Conservation (phyloP, 2,113 vertebrate species). For the Canis aureus region DNA sequence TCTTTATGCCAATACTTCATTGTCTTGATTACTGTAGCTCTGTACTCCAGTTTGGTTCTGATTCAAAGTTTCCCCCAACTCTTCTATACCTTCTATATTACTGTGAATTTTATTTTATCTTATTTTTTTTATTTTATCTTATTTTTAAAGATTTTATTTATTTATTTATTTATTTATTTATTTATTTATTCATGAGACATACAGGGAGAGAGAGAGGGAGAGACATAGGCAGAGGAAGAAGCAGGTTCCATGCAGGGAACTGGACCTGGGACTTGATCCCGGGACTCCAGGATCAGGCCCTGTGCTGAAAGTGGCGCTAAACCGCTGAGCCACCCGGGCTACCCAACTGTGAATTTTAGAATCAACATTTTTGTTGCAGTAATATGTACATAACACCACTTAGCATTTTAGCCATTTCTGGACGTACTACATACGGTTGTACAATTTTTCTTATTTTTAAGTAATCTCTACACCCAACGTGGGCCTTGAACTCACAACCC, state of each 20-base stretch:
- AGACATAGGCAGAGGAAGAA: too few species aligned
- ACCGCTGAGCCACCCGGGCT: too few species aligned
- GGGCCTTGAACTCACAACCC: background rate
- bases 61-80: background rate
- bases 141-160: too few species aligned
- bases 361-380: background rate
- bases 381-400: background rate
- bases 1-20: background rate
- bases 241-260: too few species aligned
- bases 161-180: too few species aligned
- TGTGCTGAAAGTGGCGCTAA: too few species aligned
- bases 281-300: too few species aligned
- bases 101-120: background rate
- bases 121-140: background rate
- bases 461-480: background rate
- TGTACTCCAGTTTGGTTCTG: background rate
- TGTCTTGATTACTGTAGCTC: background rate
- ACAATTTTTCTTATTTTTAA: background rate
- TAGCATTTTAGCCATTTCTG: background rate
- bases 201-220: too few species aligned
- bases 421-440: background rate
- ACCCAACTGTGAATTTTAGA: background rate
- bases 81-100: background rate
- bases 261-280: too few species aligned
- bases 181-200: too few species aligned